Evolutionary conservation across 1,140 invertebrate species (phyloP).

Genomic region (Trichonephila inaurata): DNA sequence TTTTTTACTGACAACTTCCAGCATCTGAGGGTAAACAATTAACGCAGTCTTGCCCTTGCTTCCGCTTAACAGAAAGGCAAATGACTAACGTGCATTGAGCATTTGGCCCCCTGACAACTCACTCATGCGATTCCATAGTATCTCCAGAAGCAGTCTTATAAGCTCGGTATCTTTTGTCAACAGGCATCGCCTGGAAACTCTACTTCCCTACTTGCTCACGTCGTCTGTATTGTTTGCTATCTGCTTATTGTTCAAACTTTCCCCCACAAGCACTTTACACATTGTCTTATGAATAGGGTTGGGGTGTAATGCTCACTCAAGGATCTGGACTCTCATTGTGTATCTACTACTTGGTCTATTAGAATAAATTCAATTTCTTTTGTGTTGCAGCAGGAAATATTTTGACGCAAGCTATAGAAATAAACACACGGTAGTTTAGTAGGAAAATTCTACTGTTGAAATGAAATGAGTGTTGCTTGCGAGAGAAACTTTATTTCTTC

Average conservation of each 20-base stretch:
- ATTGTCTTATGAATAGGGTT: constrained; percentile 24
- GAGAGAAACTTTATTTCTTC: not conserved
- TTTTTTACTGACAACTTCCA: too few species aligned
- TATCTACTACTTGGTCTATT: not conserved
- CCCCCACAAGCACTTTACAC: constrained; percentile 5
- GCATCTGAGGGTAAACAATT: too few species aligned
- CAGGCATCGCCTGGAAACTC: constrained; percentile 51
- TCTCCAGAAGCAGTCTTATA: not conserved
- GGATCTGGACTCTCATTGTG: not conserved
- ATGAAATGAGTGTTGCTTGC: not conserved
- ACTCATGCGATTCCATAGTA: too few species aligned
- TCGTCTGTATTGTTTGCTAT: constrained; percentile 35
- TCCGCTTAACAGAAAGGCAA: too few species aligned
- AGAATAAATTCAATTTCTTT: not conserved
- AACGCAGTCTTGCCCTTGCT: too few species aligned
- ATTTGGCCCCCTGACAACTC: too few species aligned
- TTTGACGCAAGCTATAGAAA: not conserved
- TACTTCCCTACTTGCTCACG: constrained; percentile 30
- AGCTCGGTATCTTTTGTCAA: constrained; percentile 51
- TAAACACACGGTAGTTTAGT: not conserved
- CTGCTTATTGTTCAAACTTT: constrained; percentile 52
- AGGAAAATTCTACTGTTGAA: not conserved
- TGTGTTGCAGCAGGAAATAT: not conserved
- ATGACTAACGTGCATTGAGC: too few species aligned
- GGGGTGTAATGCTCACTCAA: not conserved